Conservation (phyloP, 2,113 vertebrate species). For the Siphamia tubifer region DNA sequence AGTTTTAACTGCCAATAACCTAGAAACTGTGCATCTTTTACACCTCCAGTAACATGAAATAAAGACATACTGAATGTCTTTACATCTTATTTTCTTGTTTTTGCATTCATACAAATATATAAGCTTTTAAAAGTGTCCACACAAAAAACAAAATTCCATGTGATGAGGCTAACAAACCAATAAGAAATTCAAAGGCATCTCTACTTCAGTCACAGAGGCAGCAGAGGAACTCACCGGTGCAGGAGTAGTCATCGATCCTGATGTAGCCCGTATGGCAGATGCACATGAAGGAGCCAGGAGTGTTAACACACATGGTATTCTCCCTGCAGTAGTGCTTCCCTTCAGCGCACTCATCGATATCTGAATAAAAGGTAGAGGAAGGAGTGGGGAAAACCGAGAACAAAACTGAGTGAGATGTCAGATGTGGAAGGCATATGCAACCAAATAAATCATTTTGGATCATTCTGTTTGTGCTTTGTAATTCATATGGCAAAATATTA, state of each 20-base stretch:
- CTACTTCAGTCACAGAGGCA: constrained; percentile 27
- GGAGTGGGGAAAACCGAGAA: not conserved
- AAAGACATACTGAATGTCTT: not conserved
- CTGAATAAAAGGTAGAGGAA: constrained; percentile 67
- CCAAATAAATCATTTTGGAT: no score
- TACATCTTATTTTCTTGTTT: not conserved
- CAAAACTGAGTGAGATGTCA: constrained; percentile 18
- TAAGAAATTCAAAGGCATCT: not conserved
- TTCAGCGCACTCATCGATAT: constrained; percentile 96
- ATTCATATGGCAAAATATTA: no score
- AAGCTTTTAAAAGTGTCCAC: not conserved
- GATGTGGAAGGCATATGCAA: no score
- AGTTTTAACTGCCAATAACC: not conserved
- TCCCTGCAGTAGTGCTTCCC: constrained; percentile 96
- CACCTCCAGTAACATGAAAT: not conserved
- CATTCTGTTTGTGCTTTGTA: no score
- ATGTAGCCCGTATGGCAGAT: constrained; percentile 96
- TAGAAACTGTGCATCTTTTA: not conserved
- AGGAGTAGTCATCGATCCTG: constrained; percentile 97
- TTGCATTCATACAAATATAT: not conserved
- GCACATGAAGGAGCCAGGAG: constrained; percentile 95
- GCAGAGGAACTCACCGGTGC: constrained; percentile 86
- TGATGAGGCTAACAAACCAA: not conserved
- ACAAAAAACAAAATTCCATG: constrained; percentile 1
- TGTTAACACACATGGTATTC: constrained; percentile 97